Base-by-base conservation (phyloP, 2,797 vertebrate species). In the Borostomias antarcticus region DNA sequence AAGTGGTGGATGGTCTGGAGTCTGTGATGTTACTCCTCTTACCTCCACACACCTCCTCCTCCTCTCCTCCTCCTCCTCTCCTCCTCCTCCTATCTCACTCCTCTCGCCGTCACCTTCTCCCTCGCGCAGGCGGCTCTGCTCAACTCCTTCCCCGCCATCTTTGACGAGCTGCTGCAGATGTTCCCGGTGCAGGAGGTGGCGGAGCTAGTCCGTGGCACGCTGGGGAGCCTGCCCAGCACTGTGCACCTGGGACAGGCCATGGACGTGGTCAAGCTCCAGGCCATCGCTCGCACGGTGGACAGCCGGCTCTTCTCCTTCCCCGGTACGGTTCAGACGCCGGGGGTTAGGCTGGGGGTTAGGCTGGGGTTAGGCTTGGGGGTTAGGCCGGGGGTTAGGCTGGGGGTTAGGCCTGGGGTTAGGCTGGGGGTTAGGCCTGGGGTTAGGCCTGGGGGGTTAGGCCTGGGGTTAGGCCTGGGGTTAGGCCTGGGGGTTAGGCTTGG, bases 221-320 rank as follows among this genome's bases (percentile, higher is more conserved):
- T 99, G 68, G 97, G 97, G 68, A 99, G 98, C 90, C 97, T 99
- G 95, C 97, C 97, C 84, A 99, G 97, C 75, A 98, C 97, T 0
- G 96, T 99, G 29, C 96, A 99, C 87, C 96, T 98, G 0, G 97
- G 97, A 15, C 97, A 99, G 78, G 98, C 96, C 0, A 97, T 99
- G 96, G 98, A 99, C 5, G 96, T 98, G n/a, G 98, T 99, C 45
- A 98, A 98, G 81, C 92, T 99, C 6, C 98, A 99, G 81, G 98
- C 96, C 37, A 98, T 99, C 0, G 96, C 95, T 28, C 95, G 98
- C 52, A 98, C 97, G 0, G 98, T 99, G 0, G 98, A 99, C 77
- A 98, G 98, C 84, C 94, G 95, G 64, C 94, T 99, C 5, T 99
- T 99, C 88, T 97, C 96, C 58, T 99, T 97, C 86, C 94, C 97